A percentile compares a stretch with the other conserved stretches of the same genome.
phyloP scores from a whole-genome alignment of 2,113 vertebrate genomes.

The Phylloscopus whistleri region DNA sequence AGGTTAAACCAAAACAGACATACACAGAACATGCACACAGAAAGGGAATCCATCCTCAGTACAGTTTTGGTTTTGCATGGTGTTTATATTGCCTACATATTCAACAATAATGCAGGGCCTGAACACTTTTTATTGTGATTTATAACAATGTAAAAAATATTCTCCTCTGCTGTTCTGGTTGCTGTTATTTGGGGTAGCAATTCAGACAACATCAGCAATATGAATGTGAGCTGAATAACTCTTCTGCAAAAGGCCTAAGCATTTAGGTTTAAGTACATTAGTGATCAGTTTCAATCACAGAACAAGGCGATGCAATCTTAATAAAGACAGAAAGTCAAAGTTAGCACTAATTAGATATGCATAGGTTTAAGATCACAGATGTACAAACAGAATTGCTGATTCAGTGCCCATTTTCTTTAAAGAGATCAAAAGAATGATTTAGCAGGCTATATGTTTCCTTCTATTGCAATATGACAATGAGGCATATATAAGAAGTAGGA shows the following conservation, averaged over 20 bases:
- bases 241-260: background rate
- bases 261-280: background rate
- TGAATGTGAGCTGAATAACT: background rate
- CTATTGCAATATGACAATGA: background rate
- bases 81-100: conserved; percentile 15
- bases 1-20: background rate
- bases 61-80: background rate
- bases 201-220: background rate
- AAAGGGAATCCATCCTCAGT: background rate
- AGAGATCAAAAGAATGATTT: background rate
- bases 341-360: background rate
- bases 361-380: background rate
- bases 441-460: background rate
- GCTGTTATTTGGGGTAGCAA: background rate
- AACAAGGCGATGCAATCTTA: background rate
- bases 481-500: background rate
- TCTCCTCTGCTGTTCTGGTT: background rate
- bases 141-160: conserved; percentile 1
- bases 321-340: background rate
- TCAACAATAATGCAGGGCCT: background rate
- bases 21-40: background rate
- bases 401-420: background rate
- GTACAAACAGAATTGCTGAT: background rate
- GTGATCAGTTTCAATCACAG: background rate
- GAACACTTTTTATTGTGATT: conserved; percentile 5